These are phyloP conservation scores for Herminia tarsipennalis DNA, from an alignment of 2,888 invertebrate genomes.

Conservation along the genomic window DNA sequence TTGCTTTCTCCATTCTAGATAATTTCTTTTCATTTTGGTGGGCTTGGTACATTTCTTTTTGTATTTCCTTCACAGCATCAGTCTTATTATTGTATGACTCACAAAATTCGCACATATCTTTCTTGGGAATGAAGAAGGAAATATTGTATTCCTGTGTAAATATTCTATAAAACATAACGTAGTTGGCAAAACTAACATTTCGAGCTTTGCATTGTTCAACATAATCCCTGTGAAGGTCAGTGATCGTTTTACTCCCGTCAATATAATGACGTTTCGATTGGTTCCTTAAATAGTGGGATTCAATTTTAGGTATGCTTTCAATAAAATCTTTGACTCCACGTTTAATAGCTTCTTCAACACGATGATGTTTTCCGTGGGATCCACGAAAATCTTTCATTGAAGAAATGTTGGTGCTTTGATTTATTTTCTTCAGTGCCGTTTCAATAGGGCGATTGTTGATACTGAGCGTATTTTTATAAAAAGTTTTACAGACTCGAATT, in stretches of 20 bases:
- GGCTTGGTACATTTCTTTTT: conserved; percentile 11
- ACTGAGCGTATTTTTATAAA: conserved; percentile 22
- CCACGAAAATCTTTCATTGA: conserved; percentile 29
- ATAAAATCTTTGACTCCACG: conserved; percentile 10
- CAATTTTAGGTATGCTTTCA: conserved; percentile 16
- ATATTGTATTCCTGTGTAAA: conserved; percentile 38
- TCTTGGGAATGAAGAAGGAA: conserved; percentile 31
- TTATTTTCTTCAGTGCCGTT: conserved; percentile 31
- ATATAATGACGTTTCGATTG: conserved; percentile 24
- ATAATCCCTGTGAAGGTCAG: conserved; percentile 33
- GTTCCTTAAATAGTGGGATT: conserved; percentile 25
- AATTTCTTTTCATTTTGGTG: conserved; percentile 11
- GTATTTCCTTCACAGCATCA: conserved; percentile 9
- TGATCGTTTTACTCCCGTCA: conserved; percentile 28
- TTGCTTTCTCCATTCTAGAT: conserved; percentile 16
- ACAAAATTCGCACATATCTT: conserved; percentile 34
- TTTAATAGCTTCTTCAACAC: conserved; percentile 13
- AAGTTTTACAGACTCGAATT: conserved; percentile 22
- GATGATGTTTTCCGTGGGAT: conserved; percentile 3
- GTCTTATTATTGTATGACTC: conserved; percentile 26
- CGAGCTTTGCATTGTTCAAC: conserved; percentile 24
- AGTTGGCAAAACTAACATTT: conserved; percentile 6
- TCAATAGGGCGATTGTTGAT: conserved; percentile 26
- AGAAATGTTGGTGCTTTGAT: conserved; percentile 30
- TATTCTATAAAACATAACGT: conserved; percentile 34